These are phyloP conservation scores for Amblyopsis rosae DNA, from an alignment of 2,113 vertebrate species.

Conservation along the genomic window DNA sequence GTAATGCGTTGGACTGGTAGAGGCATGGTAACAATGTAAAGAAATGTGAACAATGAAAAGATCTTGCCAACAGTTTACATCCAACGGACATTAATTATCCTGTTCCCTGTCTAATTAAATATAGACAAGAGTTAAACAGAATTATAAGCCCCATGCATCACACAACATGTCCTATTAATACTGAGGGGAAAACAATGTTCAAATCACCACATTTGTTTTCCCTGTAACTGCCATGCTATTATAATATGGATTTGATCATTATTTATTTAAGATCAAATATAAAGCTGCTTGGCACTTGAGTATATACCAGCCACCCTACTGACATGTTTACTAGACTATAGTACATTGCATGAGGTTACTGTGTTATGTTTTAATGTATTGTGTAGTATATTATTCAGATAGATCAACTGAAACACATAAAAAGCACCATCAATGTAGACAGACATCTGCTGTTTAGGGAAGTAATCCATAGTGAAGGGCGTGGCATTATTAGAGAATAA, in stretches of 20 bases:
- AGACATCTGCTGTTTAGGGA: constrained; percentile 5
- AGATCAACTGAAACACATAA: constrained; percentile 18
- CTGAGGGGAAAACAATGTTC: background rate
- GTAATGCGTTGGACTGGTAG: constrained; percentile 21
- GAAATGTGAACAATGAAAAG: constrained; percentile 15
- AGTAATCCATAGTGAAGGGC: constrained; percentile 2
- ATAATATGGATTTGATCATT: constrained; percentile 26
- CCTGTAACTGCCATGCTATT: background rate
- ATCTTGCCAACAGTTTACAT: background rate
- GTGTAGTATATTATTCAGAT: background rate
- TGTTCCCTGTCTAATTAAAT: too few species aligned
- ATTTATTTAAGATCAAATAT: background rate
- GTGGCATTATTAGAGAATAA: background rate
- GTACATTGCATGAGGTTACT: background rate
- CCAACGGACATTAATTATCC: background rate
- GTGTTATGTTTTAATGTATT: background rate
- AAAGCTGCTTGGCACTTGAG: constrained; percentile 7
- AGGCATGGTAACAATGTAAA: constrained; percentile 38
- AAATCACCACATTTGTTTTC: background rate
- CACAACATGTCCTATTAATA: background rate
- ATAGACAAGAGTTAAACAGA: background rate
- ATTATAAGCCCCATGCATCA: constrained; percentile 4
- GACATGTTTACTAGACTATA: background rate
- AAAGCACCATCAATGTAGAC: constrained; percentile 33
- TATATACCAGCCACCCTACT: background rate